A percentile compares a stretch with the other conserved stretches of the same genome.
phyloP scores from a whole-genome alignment of 2,888 invertebrate genomes.

The Gisinianus flammeolus region DNA sequence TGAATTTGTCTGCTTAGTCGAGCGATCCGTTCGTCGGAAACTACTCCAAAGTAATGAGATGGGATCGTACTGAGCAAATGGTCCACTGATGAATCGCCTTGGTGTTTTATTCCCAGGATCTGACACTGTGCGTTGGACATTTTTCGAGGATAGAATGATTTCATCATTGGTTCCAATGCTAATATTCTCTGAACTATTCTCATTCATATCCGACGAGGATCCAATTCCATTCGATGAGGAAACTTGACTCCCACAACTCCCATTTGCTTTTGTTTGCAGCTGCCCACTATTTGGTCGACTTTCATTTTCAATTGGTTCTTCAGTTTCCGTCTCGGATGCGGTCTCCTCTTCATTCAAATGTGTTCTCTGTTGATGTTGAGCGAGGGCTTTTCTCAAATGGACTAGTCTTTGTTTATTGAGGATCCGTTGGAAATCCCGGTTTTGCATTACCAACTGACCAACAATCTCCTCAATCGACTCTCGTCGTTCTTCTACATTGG shows the following conservation, averaged over 20 bases:
- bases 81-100: conserved; percentile 57
- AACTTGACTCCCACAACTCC: conserved; percentile 56
- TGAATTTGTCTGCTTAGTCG: conserved; percentile 47
- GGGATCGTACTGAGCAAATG: conserved; percentile 58
- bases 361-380: conserved; percentile 55
- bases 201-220: conserved; percentile 56
- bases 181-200: conserved; percentile 58
- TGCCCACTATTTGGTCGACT: conserved; percentile 7
- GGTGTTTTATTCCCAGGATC: conserved; percentile 59
- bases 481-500: conserved; percentile 55
- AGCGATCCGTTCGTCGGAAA: conserved; percentile 54
- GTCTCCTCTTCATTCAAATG: conserved; percentile 52
- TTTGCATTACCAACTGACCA: conserved; percentile 80
- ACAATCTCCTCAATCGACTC: conserved; percentile 72
- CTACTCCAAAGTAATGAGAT: conserved; percentile 58
- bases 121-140: conserved; percentile 58
- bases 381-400: conserved; percentile 56
- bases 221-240: conserved; percentile 58
- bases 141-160: conserved; percentile 44
- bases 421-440: conserved; percentile 79
- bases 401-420: conserved; percentile 73
- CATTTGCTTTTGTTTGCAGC: conserved; percentile 7
- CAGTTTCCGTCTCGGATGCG: conserved; percentile 58
- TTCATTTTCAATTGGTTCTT: conserved; percentile 45
- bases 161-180: conserved; percentile 51